A percentile compares a stretch with the other conserved stretches of the same genome.
Evolutionary conservation across 2,113 vertebrate genomes (phyloP).

Genomic region (Odocoileus hemionus): DNA sequence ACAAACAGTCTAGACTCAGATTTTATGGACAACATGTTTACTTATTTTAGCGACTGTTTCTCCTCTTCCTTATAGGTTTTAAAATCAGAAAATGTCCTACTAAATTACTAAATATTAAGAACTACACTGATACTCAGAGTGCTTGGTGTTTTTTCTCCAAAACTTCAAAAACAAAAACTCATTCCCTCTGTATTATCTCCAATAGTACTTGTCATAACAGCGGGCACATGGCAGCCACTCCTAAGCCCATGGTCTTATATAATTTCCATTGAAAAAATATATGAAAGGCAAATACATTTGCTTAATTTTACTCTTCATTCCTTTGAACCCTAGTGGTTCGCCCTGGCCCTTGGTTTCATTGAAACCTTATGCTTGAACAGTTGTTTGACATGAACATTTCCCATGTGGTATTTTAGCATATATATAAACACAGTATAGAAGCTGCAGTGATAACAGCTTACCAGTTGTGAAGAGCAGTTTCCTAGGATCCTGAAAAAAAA

Average conservation of each 20-base stretch:
- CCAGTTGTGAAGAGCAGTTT: conserved; percentile 91
- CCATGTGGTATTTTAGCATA: not conserved
- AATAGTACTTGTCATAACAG: not conserved
- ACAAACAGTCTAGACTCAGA: not conserved
- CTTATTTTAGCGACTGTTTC: not conserved
- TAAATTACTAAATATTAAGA: not conserved
- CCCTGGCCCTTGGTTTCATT: not conserved
- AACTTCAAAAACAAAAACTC: not conserved
- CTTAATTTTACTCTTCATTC: not conserved
- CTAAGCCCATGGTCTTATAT: fast-evolving
- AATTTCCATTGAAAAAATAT: not conserved
- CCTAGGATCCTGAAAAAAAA: conserved; percentile 87
- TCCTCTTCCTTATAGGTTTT: not conserved
- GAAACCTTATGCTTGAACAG: not conserved
- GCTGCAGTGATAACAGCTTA: conserved; percentile 75
- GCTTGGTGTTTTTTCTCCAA: not conserved
- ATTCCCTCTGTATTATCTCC: no score
- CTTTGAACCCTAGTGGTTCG: not conserved
- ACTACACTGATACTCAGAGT: not conserved
- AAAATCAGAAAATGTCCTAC: not conserved
- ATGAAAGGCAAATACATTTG: not conserved
- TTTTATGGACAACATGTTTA: not conserved
- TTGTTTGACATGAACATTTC: not conserved
- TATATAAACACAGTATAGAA: not conserved
- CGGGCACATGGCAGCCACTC: not conserved